These are phyloP conservation scores for Nilaparvata lugens DNA, from an alignment of 1,140 invertebrate genomes.

Conservation along the genomic window DNA sequence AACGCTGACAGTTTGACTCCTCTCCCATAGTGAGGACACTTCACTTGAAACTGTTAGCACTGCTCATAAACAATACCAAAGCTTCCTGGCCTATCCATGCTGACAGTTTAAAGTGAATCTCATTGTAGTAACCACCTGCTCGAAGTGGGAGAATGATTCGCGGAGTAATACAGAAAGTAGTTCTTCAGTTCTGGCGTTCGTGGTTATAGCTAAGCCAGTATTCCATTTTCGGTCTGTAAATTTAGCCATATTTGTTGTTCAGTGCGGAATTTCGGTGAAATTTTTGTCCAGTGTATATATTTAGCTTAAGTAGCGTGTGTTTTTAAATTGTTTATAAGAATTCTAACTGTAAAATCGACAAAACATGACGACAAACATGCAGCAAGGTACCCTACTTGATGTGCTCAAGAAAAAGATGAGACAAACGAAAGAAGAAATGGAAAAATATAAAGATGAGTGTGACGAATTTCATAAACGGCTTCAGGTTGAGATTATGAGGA, in stretches of 20 bases:
- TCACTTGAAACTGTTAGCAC: too few relatives aligned
- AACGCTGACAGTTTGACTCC: too few relatives aligned
- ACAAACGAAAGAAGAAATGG: slow-evolving; percentile 95
- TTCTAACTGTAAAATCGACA: slow-evolving; percentile 5
- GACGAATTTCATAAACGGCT: slow-evolving; percentile 85
- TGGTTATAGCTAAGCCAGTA: too few relatives aligned
- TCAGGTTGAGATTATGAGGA: slow-evolving; percentile 80
- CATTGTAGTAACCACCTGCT: too few relatives aligned
- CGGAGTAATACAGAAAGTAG: too few relatives aligned
- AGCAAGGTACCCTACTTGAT: slow-evolving; percentile 80
- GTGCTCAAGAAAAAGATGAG: slow-evolving; percentile 99
- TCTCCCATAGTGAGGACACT: too few relatives aligned
- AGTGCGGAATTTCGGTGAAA: background rate
- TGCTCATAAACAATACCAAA: too few relatives aligned
- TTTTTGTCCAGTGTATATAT: background rate
- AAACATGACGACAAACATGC: slow-evolving; percentile 77
- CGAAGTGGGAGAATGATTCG: too few relatives aligned
- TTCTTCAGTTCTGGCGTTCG: too few relatives aligned
- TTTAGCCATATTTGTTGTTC: slow-evolving; percentile 9
- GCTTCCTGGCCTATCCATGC: too few relatives aligned
- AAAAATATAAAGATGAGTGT: slow-evolving; percentile 92
- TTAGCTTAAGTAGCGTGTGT: background rate
- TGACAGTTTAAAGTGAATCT: too few relatives aligned
- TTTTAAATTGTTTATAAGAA: slow-evolving; percentile 8
- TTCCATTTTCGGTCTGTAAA: too few relatives aligned